Base-by-base conservation (phyloP, 2,888 invertebrate genomes). In the Micoletzkya japonica region DNA sequence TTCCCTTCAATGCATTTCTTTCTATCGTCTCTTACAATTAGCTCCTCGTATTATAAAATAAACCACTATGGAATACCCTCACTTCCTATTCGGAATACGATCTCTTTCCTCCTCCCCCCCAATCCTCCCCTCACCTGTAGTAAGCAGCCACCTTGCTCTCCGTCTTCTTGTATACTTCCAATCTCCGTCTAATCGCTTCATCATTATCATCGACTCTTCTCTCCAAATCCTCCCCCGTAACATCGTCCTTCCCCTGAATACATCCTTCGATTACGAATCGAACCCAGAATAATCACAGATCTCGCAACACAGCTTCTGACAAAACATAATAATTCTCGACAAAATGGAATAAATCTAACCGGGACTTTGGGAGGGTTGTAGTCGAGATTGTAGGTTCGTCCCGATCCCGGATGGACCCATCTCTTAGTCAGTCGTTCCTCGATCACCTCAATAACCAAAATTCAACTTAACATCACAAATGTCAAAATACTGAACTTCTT, bases 171-270 rank as follows among this genome's bases (percentile, higher is more conserved):
- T 68, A 68, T 20, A 68, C 68, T 37, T 68, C 68, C 44, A 68
- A 34, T 68, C 68, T 68, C 58, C 68, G 39, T 68, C 68, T 57
- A 28, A 68, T 68, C 26, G 68, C 68, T 26, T 68, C 68, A 49
- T 68, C 68, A 10, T 57, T 68, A n/a, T 68, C 68, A 44, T 68
- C 68, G n/a, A 68, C 68, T 39, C 68, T 39, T 32, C 68, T 39
- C 58, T 58, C 58, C 39, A 68, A 34, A 7, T 39, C 36, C 44
- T 68, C 68, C 2, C 68, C 68, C 30, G 68, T 68, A 30, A 68
- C 68, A 26, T 68, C 68, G 58, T 68, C 68, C 49, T 68, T 68
- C n/a, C 58, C 57, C 68, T 68, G 34, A n/a, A n/a, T n/a, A n/a
- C n/a, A n/a, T 44, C n/a, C 49, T 44, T n/a, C n/a, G 49, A 44